Evolutionary conservation across 1,140 invertebrate species (phyloP), one percentile per base, ranked within the genome.

Genomic region (Drosophila busckii): DNA sequence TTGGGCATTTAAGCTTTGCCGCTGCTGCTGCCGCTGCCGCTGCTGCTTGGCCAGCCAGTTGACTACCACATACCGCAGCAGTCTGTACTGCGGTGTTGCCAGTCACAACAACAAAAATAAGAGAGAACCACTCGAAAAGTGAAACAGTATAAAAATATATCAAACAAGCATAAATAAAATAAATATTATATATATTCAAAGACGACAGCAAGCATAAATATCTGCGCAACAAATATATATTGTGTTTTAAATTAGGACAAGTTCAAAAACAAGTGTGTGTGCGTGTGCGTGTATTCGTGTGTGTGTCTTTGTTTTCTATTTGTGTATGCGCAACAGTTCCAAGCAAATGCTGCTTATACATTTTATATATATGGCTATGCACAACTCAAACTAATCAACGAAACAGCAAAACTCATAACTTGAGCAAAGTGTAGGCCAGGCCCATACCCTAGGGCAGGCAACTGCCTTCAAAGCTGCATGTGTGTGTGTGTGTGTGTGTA

Each of bases 381-480:
- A 46, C 25, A 59, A 62, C 52, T 37, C 52, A 56, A 56, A 56
- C 59, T 56, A 56, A 62, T 62, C 59, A 62, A 55, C 59, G n/a
- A n/a, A 22, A 12, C 25, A 46, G n/a, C 15, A 55, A 25, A 46
- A 45, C 31, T 45, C 56, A 45, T 44, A 60, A 55, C 25, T 46
- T 55, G 58, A 8, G 13, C 12, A 28, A n/a, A 23, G 7, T 3
- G 34, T 17, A n/a, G n/a, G n/a, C n/a, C n/a, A n/a, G n/a, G n/a
- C n/a, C n/a, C n/a, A n/a, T n/a, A n/a, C n/a, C n/a, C n/a, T n/a
- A n/a, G n/a, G n/a, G n/a, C n/a, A n/a, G n/a, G n/a, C n/a, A n/a
- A n/a, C n/a, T n/a, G n/a, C n/a, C n/a, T n/a, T n/a, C n/a, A n/a
- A n/a, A n/a, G n/a, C n/a, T n/a, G n/a, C n/a, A n/a, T n/a, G n/a